Conservation (phyloP, 35 echinoderm and acorn worm genomes). For the Apostichopus parvimensis region DNA sequence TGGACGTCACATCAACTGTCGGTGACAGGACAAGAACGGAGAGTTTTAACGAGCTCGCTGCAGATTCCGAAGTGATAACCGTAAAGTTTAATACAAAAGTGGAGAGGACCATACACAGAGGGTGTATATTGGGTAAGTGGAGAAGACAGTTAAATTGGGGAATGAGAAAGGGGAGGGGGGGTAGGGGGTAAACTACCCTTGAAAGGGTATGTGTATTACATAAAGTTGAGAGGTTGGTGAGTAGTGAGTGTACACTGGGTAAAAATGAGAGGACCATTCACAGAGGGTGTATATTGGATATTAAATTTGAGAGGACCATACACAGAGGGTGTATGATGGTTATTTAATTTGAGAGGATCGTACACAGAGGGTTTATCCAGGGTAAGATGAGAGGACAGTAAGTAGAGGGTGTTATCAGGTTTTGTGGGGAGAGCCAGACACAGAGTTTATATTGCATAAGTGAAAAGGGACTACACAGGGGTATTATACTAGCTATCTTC, state of each 20-base stretch:
- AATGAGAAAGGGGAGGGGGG: background rate
- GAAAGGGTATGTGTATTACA: background rate
- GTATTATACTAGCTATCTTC: too few relatives aligned
- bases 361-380: slow-evolving; percentile 76
- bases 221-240: too few relatives aligned
- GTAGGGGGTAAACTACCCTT: background rate
- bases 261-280: too few relatives aligned
- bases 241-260: too few relatives aligned
- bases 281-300: too few relatives aligned
- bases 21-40: slow-evolving; percentile 54
- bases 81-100: slow-evolving; percentile 81
- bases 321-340: too few relatives aligned
- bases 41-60: slow-evolving; percentile 1
- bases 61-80: slow-evolving; percentile 49
- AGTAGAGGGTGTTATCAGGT: background rate
- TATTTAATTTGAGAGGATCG: slow-evolving; percentile 5
- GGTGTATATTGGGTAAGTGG: slow-evolving; percentile 70
- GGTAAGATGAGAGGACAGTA: slow-evolving; percentile 37
- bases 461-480: too few relatives aligned
- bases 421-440: too few relatives aligned
- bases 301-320: too few relatives aligned
- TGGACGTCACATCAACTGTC: background rate
- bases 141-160: background rate
- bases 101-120: slow-evolving; percentile 78
- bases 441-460: background rate